A percentile compares a stretch with the other conserved stretches of the same genome.
Conservation (phyloP, 30 jellyfish, hydroid and myxozoan species). For the Aurelia aurita region DNA sequence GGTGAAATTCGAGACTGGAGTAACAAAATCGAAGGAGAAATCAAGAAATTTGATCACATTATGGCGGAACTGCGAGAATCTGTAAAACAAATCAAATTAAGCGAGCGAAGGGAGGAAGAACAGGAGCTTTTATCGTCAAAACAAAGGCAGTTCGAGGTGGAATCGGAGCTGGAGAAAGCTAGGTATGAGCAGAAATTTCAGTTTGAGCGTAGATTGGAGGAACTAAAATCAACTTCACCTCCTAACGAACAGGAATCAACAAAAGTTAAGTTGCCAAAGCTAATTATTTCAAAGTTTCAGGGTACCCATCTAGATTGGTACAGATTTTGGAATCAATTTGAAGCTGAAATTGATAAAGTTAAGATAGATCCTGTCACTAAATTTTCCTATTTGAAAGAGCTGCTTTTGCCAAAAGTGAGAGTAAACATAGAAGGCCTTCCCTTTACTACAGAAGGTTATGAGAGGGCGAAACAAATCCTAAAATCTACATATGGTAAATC, state of each 20-base stretch:
- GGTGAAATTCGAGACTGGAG: constrained; percentile 32
- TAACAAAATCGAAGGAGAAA: neutral
- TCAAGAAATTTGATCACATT: constrained; percentile 22
- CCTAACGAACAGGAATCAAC: neutral
- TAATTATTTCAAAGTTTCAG: constrained; percentile 24
- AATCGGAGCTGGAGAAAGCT: constrained; percentile 2
- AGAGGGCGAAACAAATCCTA: constrained; percentile 70
- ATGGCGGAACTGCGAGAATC: constrained; percentile 34
- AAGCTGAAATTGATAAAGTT: constrained; percentile 52
- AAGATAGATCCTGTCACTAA: constrained; percentile 46
- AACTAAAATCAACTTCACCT: neutral
- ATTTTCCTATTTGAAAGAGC: constrained; percentile 48
- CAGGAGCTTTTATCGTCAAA: constrained; percentile 28
- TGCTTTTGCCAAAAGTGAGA: constrained; percentile 43
- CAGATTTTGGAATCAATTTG: constrained; percentile 47
- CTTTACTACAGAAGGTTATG: constrained; percentile 75
- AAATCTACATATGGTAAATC: constrained; percentile 73
- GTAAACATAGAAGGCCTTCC: constrained; percentile 13
- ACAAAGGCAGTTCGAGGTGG: constrained; percentile 12
- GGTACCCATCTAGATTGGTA: constrained; percentile 66
- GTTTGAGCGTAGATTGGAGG: neutral
- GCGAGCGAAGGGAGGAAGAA: constrained; percentile 44
- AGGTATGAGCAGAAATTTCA: constrained; percentile 5
- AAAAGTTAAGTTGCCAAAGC: constrained; percentile 16
- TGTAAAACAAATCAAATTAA: constrained; percentile 12